phyloP scores from a whole-genome alignment of 2,888 invertebrate genomes.

The Lordiphosa fenestrarum region DNA sequence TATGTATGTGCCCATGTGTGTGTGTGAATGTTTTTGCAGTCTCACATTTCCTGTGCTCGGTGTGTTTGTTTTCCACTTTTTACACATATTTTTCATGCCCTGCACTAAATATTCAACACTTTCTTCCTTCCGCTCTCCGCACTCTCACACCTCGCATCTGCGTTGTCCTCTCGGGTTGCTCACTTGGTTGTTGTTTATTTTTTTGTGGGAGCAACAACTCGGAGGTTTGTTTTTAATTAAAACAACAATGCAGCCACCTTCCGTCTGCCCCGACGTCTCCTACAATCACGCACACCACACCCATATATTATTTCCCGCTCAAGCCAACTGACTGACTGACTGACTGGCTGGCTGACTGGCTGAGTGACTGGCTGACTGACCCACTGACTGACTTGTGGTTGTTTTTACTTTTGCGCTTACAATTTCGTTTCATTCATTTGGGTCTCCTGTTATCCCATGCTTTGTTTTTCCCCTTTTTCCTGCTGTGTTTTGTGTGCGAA shows the following conservation, averaged over 20 bases:
- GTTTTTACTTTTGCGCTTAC: slow-evolving; percentile 60
- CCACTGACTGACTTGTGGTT: slow-evolving; percentile 45
- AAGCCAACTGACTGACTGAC: slow-evolving; percentile 35
- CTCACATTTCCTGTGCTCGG: slow-evolving; percentile 41
- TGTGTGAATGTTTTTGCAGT: slow-evolving; percentile 16
- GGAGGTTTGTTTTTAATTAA: slow-evolving; percentile 69
- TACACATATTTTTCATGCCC: slow-evolving; percentile 18
- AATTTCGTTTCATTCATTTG: slow-evolving; percentile 62
- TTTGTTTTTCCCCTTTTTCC: slow-evolving; percentile 38
- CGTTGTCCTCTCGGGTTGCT: slow-evolving; percentile 35
- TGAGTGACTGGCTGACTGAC: slow-evolving; percentile 39
- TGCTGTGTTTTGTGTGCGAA: slow-evolving; percentile 64
- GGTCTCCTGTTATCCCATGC: slow-evolving; percentile 4
- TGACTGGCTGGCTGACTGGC: slow-evolving; percentile 36
- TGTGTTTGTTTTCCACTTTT: slow-evolving; percentile 4
- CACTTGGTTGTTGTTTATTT: slow-evolving; percentile 35
- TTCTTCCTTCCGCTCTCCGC: slow-evolving; percentile 16
- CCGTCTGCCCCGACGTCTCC: not conserved
- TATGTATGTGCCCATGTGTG: slow-evolving; percentile 12
- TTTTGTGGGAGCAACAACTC: slow-evolving; percentile 39
- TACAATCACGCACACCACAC: slow-evolving; percentile 3
- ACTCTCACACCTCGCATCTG: slow-evolving; percentile 15
- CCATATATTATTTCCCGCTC: slow-evolving; percentile 40
- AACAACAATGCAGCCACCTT: slow-evolving; percentile 58
- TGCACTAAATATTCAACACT: slow-evolving; percentile 66